Base-by-base conservation (phyloP, 2,888 invertebrate genomes). In the Drosophila prolongata region DNA sequence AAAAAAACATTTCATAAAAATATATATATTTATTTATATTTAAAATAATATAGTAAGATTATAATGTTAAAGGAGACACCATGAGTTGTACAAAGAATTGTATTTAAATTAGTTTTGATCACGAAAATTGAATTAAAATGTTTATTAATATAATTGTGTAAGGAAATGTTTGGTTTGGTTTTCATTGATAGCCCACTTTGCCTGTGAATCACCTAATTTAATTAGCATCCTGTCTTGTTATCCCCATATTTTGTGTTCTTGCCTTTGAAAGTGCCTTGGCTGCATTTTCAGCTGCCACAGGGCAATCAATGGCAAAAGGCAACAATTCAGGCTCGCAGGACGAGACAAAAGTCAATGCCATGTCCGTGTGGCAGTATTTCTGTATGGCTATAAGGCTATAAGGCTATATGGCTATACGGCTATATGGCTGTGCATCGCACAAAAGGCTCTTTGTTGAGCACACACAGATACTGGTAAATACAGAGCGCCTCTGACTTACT, bases 261-360 rank as follows among this genome's bases (percentile, higher is more conserved):
- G 35, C 34, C 30, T 35, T 50, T 44, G 30, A 19, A 40, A 40
- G 27, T 44, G 66, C 44, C 14, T 65, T 34, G 64, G 37, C 49
- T 52, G 42, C 49, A 37, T 40, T 37, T 62, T 37, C 34, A 34
- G 53, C 44, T 44, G 38, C 65, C 53, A 46, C 37, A 66, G 43
- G 56, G 46, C 68, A 78, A 74, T 84, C 85, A 80, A 80, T 80
- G 61, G 49, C 46, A 37, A 27, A 27, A 13, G 62, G 49, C 62
- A 72, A 72, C 70, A 44, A 72, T 73, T 71, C 43, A 24, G 55
- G 60, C 47, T 43, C 52, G 54, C 44, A 52, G 57, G 65, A 53
- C 57, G 43, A 53, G 62, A 61, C 71, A 79, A 85, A 80, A 85
- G 85, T 85, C 85, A 80, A 85, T 81, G 82, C 82, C 80, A 81